Conservation (phyloP, 2,888 invertebrate species). For the Lymantria dispar region DNA sequence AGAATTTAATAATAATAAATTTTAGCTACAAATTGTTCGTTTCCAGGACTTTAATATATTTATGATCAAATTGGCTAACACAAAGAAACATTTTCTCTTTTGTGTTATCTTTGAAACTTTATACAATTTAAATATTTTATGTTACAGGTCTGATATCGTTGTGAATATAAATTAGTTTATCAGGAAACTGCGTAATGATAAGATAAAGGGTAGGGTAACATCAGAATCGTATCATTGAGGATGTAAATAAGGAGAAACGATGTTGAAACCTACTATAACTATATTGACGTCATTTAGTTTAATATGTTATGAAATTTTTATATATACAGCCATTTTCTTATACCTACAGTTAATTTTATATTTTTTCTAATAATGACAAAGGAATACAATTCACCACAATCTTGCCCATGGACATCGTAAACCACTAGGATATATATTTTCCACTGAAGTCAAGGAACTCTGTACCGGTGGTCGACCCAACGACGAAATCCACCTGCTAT, state of each 20-base stretch:
- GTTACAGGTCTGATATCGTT: conserved; percentile 24
- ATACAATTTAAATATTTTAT: conserved; percentile 29
- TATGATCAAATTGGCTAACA: conserved; percentile 11
- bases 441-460: too few species aligned
- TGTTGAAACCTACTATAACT: not conserved
- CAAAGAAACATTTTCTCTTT: conserved; percentile 15
- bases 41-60: too few species aligned
- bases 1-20: too few species aligned
- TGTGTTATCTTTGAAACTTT: conserved; percentile 25
- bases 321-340: not conserved
- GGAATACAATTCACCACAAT: too few species aligned
- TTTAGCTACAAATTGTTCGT: too few species aligned
- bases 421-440: too few species aligned
- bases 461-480: too few species aligned
- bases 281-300: not conserved
- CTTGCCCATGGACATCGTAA: too few species aligned
- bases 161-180: conserved; percentile 47
- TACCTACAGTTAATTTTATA: too few species aligned
- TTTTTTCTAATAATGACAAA: too few species aligned
- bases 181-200: conserved; percentile 41
- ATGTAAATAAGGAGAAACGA: conserved; percentile 11
- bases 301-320: not conserved
- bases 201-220: conserved; percentile 47
- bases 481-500: too few species aligned
- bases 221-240: conserved; percentile 25